Percentiles rank a stretch among this genome's conserved stretches.
Evolutionary conservation across 2,888 invertebrate species (phyloP).

Genomic region (Drosophila austrosaltans): DNA sequence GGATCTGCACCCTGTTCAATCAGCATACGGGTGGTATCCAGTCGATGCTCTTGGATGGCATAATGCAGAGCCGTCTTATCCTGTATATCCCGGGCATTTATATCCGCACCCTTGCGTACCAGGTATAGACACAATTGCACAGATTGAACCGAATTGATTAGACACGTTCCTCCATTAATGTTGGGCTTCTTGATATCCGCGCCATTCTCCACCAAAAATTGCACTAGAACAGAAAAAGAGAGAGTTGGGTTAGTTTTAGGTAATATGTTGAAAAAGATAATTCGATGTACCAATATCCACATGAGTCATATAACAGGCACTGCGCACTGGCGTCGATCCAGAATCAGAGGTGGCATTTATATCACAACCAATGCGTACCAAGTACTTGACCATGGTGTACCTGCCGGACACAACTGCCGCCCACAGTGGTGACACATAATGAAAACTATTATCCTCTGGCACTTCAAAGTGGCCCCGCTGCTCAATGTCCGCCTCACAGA

Average conservation of each 20-base stretch:
- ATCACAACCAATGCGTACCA: slow-evolving; percentile 90
- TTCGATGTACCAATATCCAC: slow-evolving; percentile 86
- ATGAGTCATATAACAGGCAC: slow-evolving; percentile 97
- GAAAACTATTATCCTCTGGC: slow-evolving; percentile 89
- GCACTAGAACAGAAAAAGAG: slow-evolving; percentile 84
- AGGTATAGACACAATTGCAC: slow-evolving; percentile 91
- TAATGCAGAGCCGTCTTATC: slow-evolving; percentile 96
- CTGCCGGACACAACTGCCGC: slow-evolving; percentile 95
- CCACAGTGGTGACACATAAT: slow-evolving; percentile 95
- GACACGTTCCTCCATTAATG: slow-evolving; percentile 95
- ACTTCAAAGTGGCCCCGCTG: slow-evolving; percentile 93
- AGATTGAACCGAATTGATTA: slow-evolving; percentile 96
- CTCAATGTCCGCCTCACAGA: slow-evolving; percentile 93
- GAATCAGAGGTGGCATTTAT: slow-evolving; percentile 95
- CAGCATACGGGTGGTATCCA: slow-evolving; percentile 92
- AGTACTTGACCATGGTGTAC: slow-evolving; percentile 89
- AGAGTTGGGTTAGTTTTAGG: background rate
- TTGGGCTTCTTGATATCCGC: slow-evolving; percentile 94
- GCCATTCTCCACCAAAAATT: slow-evolving; percentile 89
- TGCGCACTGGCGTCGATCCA: slow-evolving; percentile 94
- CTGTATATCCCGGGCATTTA: slow-evolving; percentile 94
- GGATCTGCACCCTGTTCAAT: slow-evolving; percentile 92
- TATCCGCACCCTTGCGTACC: slow-evolving; percentile 90
- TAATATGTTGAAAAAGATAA: background rate
- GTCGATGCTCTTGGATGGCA: slow-evolving; percentile 93